These are phyloP conservation scores for Anas platyrhynchos DNA, from an alignment of 2,113 vertebrate species.

Conservation along the genomic window DNA sequence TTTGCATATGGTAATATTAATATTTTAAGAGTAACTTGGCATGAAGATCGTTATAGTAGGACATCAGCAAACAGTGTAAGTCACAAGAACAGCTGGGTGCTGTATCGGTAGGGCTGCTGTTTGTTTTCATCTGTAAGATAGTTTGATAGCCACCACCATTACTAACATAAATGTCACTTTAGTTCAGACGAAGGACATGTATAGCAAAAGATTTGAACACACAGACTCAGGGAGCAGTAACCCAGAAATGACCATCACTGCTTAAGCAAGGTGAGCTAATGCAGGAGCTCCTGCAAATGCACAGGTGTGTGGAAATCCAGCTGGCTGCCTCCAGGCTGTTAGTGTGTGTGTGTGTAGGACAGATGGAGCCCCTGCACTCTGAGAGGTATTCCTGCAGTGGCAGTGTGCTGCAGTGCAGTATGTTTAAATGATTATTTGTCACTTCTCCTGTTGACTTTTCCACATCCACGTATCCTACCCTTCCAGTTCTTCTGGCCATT, in stretches of 20 bases:
- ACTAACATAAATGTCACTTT: not conserved
- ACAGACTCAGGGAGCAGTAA: not conserved
- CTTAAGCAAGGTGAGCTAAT: not conserved
- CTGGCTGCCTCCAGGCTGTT: not conserved
- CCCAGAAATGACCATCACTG: not conserved
- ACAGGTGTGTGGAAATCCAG: rapidly evolving
- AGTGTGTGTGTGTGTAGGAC: not conserved
- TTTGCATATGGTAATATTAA: not conserved
- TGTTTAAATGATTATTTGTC: not conserved
- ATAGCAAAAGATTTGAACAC: not conserved
- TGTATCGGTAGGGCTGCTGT: not conserved
- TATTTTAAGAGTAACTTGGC: not conserved
- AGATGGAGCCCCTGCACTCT: not conserved
- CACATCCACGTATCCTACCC: not conserved
- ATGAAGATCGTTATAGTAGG: not conserved
- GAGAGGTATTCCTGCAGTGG: not conserved
- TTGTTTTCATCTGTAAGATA: not conserved
- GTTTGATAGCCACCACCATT: not conserved
- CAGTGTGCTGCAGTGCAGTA: rapidly evolving
- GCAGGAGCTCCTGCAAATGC: not conserved
- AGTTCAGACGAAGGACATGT: not conserved
- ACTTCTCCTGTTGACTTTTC: not conserved
- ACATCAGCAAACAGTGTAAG: not conserved
- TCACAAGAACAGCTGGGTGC: not conserved
- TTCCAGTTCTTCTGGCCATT: not conserved